These are phyloP conservation scores for Temnopleurus reevesii DNA, from an alignment of 53 echinoderm and acorn worm species.

Conservation along the genomic window DNA sequence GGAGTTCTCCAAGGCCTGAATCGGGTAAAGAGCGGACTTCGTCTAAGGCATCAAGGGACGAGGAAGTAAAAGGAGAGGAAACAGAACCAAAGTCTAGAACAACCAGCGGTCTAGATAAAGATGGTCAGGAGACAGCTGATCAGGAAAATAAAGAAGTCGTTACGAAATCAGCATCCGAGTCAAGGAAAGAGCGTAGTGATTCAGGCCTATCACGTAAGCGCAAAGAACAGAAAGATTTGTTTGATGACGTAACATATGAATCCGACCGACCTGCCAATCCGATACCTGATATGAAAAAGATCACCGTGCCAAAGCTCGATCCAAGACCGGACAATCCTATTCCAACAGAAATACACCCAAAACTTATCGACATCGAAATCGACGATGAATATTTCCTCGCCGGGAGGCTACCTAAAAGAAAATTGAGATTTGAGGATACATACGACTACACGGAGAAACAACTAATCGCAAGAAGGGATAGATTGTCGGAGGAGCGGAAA, in stretches of 20 bases:
- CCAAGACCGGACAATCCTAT: conserved; percentile 20
- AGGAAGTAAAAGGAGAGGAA: not conserved
- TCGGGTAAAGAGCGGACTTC: not conserved
- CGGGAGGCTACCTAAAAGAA: not conserved
- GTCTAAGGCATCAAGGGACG: not conserved
- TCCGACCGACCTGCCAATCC: not conserved
- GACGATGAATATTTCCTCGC: conserved; percentile 30
- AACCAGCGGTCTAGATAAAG: not conserved
- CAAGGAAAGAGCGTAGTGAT: not conserved
- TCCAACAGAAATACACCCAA: conserved; percentile 25
- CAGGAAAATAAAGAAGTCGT: not conserved
- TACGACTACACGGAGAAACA: not conserved
- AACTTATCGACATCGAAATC: not conserved
- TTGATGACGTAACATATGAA: not conserved
- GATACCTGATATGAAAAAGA: not conserved
- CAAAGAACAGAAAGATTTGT: not conserved
- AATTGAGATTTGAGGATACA: not conserved
- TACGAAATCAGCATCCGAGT: not conserved
- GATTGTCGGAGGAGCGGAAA: not conserved
- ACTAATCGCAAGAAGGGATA: not conserved
- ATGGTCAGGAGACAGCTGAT: not conserved
- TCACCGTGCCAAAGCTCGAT: not conserved
- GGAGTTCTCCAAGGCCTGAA: not conserved
- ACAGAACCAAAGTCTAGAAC: not conserved
- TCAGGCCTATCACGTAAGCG: not conserved